These are phyloP conservation scores for Ormyrus nitidulus DNA, from an alignment of 2,888 invertebrate genomes.

Conservation along the genomic window DNA sequence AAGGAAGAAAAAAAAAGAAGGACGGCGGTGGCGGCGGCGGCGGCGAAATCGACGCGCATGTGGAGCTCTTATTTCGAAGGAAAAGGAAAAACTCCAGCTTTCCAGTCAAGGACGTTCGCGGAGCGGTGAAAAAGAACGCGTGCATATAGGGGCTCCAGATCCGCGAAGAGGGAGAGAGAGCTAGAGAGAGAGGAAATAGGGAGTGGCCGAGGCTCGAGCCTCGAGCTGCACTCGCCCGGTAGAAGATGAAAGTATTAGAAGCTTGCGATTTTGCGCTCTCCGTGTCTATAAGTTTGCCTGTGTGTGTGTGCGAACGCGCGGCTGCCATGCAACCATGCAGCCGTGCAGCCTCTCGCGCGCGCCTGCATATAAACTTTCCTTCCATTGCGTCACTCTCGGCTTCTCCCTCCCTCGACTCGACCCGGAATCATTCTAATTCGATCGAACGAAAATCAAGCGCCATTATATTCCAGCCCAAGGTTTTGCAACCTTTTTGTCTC, in stretches of 20 bases:
- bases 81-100: slow-evolving; percentile 52
- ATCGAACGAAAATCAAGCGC: slow-evolving; percentile 43
- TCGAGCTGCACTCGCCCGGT: slow-evolving; percentile 1
- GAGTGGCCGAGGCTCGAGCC: slow-evolving; percentile 32
- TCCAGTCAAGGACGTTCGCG: slow-evolving; percentile 55
- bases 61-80: slow-evolving; percentile 14
- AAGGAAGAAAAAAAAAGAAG: background rate
- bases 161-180: background rate
- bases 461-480: slow-evolving; percentile 18
- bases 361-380: slow-evolving; percentile 48
- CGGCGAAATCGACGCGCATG: background rate
- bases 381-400: slow-evolving; percentile 43
- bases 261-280: slow-evolving; percentile 38
- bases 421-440: slow-evolving; percentile 55
- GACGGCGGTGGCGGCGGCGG: background rate
- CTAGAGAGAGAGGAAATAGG: slow-evolving; percentile 31
- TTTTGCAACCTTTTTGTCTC: background rate
- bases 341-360: background rate
- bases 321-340: no score
- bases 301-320: no score
- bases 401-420: slow-evolving; percentile 18
- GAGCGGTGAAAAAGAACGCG: slow-evolving; percentile 22
- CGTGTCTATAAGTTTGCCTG: no score
- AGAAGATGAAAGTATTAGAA: slow-evolving; percentile 53
- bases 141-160: no score